A percentile compares a stretch with the other conserved stretches of the same genome.
Conservation (phyloP, 2,113 vertebrate genomes). For the Coptodon rendalli region DNA sequence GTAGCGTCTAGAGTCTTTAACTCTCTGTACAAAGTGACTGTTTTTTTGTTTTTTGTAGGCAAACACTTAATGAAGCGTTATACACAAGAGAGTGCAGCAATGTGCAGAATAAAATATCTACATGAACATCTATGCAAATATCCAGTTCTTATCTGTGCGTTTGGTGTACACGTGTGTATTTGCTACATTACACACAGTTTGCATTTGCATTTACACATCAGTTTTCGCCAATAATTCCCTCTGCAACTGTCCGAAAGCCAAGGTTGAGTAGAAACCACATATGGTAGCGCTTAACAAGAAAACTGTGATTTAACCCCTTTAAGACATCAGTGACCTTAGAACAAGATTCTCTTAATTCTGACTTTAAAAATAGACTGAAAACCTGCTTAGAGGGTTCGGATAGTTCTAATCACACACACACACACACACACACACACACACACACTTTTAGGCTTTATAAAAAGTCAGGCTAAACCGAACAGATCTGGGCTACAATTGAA, state of each 20-base stretch:
- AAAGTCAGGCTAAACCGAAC: neutral
- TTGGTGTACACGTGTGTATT: neutral
- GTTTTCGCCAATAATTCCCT: constrained; percentile 4
- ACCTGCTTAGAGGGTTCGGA: neutral
- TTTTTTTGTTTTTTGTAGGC: neutral
- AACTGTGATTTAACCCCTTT: constrained; percentile 16
- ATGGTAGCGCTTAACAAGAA: constrained; percentile 24
- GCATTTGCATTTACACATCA: constrained; percentile 30
- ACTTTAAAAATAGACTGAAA: neutral
- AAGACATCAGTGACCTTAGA: neutral
- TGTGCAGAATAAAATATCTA: neutral
- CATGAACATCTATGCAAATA: neutral
- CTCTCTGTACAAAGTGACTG: neutral
- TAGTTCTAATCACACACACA: neutral
- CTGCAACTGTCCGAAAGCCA: constrained; percentile 1
- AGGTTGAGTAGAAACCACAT: constrained; percentile 25
- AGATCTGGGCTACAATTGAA: neutral
- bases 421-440: neutral
- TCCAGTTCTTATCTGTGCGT: neutral
- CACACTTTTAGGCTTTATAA: neutral
- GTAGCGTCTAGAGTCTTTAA: neutral
- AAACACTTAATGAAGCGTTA: neutral
- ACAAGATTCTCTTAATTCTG: constrained; percentile 10
- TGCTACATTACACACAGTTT: constrained; percentile 15
- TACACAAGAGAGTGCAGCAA: neutral